phyloP scores from a whole-genome alignment of 2,113 vertebrate species.

The Uropsilus gracilis region DNA sequence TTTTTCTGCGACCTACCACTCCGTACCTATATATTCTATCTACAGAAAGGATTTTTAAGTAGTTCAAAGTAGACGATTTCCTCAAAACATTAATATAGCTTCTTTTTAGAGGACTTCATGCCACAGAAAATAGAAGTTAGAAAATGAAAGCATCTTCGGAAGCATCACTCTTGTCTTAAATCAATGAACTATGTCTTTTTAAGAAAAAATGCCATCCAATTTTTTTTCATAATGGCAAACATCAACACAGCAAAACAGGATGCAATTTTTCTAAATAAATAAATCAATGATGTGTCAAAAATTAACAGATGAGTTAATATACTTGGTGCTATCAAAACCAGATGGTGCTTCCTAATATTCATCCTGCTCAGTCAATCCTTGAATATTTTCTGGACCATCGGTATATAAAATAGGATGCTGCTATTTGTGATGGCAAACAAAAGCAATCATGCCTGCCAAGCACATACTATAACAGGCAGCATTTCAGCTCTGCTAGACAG shows the following conservation, averaged over 20 bases:
- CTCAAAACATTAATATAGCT: constrained; percentile 65
- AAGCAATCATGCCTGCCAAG: constrained; percentile 93
- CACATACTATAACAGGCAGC: constrained; percentile 91
- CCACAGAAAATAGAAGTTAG: constrained; percentile 61
- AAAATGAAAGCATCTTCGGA: constrained; percentile 74
- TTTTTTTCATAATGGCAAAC: constrained; percentile 84
- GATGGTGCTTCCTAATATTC: constrained; percentile 88
- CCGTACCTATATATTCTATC: neutral
- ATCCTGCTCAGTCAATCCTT: constrained; percentile 89
- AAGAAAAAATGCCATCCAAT: constrained; percentile 83
- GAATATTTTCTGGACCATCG: constrained; percentile 90
- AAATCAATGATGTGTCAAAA: constrained; percentile 90
- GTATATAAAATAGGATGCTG: constrained; percentile 90
- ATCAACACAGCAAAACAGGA: constrained; percentile 86
- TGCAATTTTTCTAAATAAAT: constrained; percentile 89
- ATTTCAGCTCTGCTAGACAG: constrained; percentile 92
- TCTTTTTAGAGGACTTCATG: constrained; percentile 42
- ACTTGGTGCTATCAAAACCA: constrained; percentile 86
- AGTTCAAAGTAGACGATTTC: constrained; percentile 32
- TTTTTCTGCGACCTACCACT: constrained; percentile 57
- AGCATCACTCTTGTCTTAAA: constrained; percentile 74
- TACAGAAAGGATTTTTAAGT: constrained; percentile 39
- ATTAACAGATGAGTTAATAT: constrained; percentile 90
- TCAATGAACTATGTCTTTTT: constrained; percentile 80
- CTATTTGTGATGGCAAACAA: constrained; percentile 93